Evolutionary conservation across 2,113 vertebrate genomes (phyloP), one percentile per base, ranked within the genome.

Genomic region (Caranx ignobilis): DNA sequence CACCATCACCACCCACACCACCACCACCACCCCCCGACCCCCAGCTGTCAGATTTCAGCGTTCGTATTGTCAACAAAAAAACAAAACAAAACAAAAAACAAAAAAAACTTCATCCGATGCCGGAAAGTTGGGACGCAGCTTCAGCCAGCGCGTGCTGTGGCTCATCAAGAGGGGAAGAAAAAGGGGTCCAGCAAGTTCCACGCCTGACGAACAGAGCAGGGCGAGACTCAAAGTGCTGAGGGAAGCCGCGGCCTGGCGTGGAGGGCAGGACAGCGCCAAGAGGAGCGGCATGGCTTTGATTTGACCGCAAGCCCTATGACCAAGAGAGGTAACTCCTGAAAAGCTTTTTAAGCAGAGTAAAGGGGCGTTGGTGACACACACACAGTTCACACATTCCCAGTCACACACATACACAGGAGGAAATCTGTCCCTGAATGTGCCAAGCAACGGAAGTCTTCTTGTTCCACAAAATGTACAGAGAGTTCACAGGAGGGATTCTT

Each of bases 261-360:
- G 47, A 41, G 34, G 43, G 82, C 63, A 18, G 63, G 77, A 68
- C 37, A 21, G 54, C 26, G 83, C 71, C 54, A 15, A 32, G 68
- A 65, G 79, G 43, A 63, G 76, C 77, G 82, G 73, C 89, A 92
- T 94, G 93, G 94, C 93, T 93, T 89, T 88, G 80, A 89, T 79
- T 87, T 83, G 83, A 83, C 62, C 47, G 78, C 26, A 26, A 94
- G 90, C 93, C 94, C 91, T 94, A 91, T 91, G 85, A 84, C 79
- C 64, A 79, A 83, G 81, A 85, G 81, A 90, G 85, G 84, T 79
- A 88, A 88, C 89, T 68, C 88, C 80, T 82, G 83, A 78, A 88
- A 86, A 79, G 76, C 81, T 80, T 86, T 74, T 79, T 35, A 88
- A 88, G 87, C 88, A 65, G 81, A 85, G 78, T 88, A 89, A 91